Percentiles rank a stretch among this genome's conserved stretches.
These are phyloP conservation scores for Stegastes partitus DNA, from an alignment of 2,113 vertebrate genomes.

Conservation along the genomic window DNA sequence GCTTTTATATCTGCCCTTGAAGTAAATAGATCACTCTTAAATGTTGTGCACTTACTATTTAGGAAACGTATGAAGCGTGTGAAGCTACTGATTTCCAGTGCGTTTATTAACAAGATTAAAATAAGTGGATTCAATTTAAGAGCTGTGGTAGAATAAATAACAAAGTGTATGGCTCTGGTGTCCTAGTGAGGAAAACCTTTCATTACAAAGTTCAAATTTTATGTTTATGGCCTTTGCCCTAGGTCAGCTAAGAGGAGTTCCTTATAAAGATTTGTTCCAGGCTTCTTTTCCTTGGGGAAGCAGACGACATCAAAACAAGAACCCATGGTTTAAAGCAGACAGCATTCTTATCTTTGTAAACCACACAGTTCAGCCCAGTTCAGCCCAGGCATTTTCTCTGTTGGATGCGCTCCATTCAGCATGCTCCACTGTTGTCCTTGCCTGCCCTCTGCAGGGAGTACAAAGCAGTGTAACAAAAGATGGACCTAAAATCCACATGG, in stretches of 20 bases:
- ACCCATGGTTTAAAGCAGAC: conserved; percentile 43
- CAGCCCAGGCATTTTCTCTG: conserved; percentile 24
- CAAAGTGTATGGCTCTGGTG: background rate
- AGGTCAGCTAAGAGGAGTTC: background rate
- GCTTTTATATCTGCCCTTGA: background rate
- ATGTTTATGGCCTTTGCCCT: background rate
- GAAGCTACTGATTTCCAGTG: background rate
- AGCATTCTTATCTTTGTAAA: conserved; percentile 17
- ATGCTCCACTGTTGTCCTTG: background rate
- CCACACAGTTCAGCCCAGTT: conserved; percentile 20
- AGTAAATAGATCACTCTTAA: background rate
- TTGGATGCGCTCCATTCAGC: background rate
- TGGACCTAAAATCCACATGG: too few species aligned
- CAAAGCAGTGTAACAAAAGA: background rate
- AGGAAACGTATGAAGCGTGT: background rate
- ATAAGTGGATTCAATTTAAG: background rate
- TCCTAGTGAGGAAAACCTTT: background rate
- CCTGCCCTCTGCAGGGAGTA: conserved; percentile 65
- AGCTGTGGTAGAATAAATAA: background rate
- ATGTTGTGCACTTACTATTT: background rate
- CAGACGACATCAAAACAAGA: conserved; percentile 40
- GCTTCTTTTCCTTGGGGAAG: background rate
- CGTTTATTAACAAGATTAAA: background rate
- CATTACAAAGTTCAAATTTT: background rate
- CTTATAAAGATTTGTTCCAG: conserved; percentile 10